These are phyloP conservation scores for Myotis davidii DNA, from an alignment of 2,113 vertebrate species.

Conservation along the genomic window DNA sequence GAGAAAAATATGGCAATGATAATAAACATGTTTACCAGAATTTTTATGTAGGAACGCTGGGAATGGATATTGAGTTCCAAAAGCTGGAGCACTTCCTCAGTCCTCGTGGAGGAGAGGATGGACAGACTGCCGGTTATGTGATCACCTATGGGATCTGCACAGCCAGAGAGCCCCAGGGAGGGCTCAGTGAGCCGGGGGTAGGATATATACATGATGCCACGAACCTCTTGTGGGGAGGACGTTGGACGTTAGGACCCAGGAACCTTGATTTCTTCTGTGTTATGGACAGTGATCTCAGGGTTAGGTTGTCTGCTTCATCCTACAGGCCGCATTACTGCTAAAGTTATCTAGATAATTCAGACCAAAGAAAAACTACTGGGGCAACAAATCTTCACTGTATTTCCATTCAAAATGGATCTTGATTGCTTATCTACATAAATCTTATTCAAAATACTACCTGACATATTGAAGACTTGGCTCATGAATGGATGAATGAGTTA, in stretches of 20 bases:
- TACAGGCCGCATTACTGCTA: neutral
- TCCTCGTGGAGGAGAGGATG: neutral
- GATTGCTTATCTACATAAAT: neutral
- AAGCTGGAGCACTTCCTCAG: neutral
- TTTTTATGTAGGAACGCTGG: neutral
- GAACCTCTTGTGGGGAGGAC: neutral
- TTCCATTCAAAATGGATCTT: neutral
- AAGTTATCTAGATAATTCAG: neutral
- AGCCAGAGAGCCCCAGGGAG: neutral
- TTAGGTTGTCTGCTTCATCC: neutral
- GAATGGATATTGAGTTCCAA: neutral
- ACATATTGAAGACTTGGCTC: neutral
- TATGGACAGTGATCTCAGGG: neutral
- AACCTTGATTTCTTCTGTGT: neutral
- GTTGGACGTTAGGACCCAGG: no score
- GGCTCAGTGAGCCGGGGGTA: neutral
- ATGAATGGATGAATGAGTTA: neutral
- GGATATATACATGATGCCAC: neutral
- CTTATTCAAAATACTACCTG: neutral
- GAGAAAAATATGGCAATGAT: constrained; percentile 57
- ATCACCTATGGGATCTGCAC: neutral
- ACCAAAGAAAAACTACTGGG: neutral
- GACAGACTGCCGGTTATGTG: neutral
- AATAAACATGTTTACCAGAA: constrained; percentile 43
- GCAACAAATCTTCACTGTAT: neutral